Conservation (phyloP, 1,140 invertebrate species). For the Cyclina sinensis region DNA sequence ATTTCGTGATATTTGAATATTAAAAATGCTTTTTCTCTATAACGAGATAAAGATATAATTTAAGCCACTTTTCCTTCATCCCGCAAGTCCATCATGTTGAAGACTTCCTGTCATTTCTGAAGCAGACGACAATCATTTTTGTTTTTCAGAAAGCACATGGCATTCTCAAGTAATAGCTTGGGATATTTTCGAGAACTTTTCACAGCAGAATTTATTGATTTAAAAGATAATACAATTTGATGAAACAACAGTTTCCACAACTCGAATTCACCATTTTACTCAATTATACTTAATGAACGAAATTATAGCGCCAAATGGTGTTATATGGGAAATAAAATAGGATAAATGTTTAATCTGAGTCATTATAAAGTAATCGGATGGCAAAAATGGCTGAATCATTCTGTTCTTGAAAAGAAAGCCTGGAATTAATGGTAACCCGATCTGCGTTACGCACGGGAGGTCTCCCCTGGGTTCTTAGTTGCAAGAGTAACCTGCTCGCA, state of each 20-base stretch:
- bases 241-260: slow-evolving; percentile 5
- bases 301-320: background rate
- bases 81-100: background rate
- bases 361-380: background rate
- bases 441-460: background rate
- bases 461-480: background rate
- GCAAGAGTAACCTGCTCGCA: no score
- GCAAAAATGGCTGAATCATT: background rate
- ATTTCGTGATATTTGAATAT: no score
- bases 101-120: slow-evolving; percentile 23
- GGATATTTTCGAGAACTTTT: slow-evolving; percentile 7
- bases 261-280: background rate
- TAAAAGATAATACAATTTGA: background rate
- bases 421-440: background rate
- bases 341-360: background rate
- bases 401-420: background rate
- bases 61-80: background rate
- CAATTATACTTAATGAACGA: slow-evolving; percentile 2
- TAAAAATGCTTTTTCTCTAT: no score
- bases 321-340: background rate
- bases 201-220: background rate
- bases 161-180: background rate
- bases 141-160: background rate
- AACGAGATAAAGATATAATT: no score
- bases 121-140: slow-evolving; percentile 7